Percentiles rank a stretch among this genome's conserved stretches.
These are phyloP conservation scores for Margarornis squamiger DNA, from an alignment of 2,797 vertebrate genomes.

Conservation along the genomic window DNA sequence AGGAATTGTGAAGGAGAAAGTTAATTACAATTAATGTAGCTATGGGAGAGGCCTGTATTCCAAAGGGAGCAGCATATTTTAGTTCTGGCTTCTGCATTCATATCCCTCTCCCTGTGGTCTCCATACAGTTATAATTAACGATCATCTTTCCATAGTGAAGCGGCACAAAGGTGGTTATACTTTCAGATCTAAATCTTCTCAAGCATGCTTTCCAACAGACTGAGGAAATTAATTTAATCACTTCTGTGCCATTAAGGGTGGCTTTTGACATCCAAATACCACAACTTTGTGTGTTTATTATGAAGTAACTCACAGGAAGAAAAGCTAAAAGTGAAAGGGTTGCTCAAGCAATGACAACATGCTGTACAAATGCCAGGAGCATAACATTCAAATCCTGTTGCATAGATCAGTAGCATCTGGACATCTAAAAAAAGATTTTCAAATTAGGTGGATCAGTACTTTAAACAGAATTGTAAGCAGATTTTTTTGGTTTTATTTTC, in stretches of 20 bases:
- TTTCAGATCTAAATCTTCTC: conserved; percentile 24
- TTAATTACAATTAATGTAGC: conserved; percentile 69
- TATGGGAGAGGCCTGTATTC: conserved; percentile 36
- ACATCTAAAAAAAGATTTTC: neutral
- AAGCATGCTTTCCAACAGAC: neutral
- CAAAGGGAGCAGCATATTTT: conserved; percentile 27
- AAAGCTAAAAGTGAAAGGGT: neutral
- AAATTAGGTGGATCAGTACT: neutral
- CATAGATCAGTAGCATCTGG: neutral
- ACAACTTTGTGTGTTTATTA: neutral
- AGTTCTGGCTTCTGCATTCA: neutral
- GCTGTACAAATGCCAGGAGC: neutral
- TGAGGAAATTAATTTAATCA: conserved; percentile 13
- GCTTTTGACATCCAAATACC: neutral
- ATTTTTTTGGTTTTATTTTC: neutral
- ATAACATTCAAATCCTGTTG: neutral
- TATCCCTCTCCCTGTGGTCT: conserved; percentile 17
- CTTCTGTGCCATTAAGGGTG: neutral
- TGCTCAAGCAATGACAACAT: neutral
- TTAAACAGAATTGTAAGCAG: neutral
- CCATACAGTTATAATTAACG: conserved; percentile 45
- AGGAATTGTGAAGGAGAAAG: conserved; percentile 51
- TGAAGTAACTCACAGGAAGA: neutral
- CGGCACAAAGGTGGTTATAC: neutral
- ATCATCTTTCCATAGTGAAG: conserved; percentile 3